Evolutionary conservation across 2,888 invertebrate species (phyloP), one percentile per base, ranked within the genome.

Genomic region (Microctonus brassicae): DNA sequence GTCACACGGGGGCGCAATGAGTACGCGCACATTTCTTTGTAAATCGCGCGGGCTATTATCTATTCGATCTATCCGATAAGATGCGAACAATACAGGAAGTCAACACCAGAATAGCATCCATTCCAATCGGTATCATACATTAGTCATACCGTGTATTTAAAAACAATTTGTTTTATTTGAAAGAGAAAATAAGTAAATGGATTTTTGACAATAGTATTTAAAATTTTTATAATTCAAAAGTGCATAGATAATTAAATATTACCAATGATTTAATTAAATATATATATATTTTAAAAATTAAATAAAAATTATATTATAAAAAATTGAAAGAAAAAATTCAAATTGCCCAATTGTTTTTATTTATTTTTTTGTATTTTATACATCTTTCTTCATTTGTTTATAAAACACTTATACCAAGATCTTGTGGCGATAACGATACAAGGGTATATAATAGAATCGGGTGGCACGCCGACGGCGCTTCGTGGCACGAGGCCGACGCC

Each of bases 61-160:
- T 84, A 83, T 80, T 73, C 77, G 86, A 86, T 86, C 83, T 77
- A 76, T 72, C 74, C 78, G 86, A 86, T 86, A 86, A 86, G 81
- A 81, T 78, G 79, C n/a, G 78, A 82, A 86, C 84, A 84, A 84
- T 83, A 82, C 84, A 83, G 84, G 82, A 84, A 86, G 81, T 83
- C 81, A 75, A 73, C 77, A 66, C 55, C 26, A 26, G 55, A 24
- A 52, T 13, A 20, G 65, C n/a, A 26, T 36, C n/a, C 42, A 52
- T 52, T n/a, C 47, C 47, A 34, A 70, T 69, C 34, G 47, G 78
- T 76, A 39, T 67, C n/a, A n/a, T 69, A 47, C 47, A 47, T 17
- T 47, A 4, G 26, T 60, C 83, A 86, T 84, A 83, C 83, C 82
- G 79, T 82, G 82, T 22, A 24, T 24, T 55, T 24, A 22, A 55